Evolutionary conservation across 1,140 invertebrate species (phyloP).

Genomic region (Helicorthomorpha holstii): DNA sequence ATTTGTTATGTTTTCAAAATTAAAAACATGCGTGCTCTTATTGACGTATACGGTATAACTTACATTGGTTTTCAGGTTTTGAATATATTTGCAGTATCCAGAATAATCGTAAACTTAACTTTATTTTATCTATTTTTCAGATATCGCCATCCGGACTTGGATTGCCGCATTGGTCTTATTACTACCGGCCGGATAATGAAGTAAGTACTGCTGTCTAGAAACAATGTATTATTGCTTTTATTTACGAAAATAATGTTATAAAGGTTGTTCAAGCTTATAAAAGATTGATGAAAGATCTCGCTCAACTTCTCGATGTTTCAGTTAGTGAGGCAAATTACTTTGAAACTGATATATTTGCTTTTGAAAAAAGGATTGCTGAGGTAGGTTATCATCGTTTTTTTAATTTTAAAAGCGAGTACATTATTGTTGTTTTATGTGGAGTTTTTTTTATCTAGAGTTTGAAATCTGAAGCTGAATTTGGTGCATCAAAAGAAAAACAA

Average conservation of each 20-base stretch:
- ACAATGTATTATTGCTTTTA: conserved; percentile 4
- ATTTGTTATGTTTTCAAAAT: too few species aligned
- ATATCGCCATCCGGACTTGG: conserved; percentile 32
- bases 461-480: neutral
- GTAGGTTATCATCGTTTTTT: conserved; percentile 21
- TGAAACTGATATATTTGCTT: conserved; percentile 37
- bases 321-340: conserved; percentile 31
- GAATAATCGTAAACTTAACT: too few species aligned
- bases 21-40: too few species aligned
- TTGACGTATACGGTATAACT: too few species aligned
- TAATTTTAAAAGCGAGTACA: conserved; percentile 4
- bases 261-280: conserved; percentile 31
- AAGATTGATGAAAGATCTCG: conserved; percentile 35
- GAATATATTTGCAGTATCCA: too few species aligned
- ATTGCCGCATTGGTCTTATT: conserved; percentile 33
- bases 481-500: neutral
- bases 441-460: neutral
- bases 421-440: neutral
- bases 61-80: too few species aligned
- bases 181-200: conserved; percentile 27
- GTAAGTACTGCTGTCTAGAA: conserved; percentile 18
- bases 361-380: conserved; percentile 40
- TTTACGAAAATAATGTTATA: neutral
- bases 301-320: conserved; percentile 32
- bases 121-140: conserved; percentile 15